These are phyloP conservation scores for Myotis yumanensis DNA, from an alignment of 2,113 vertebrate genomes.

Conservation along the genomic window DNA sequence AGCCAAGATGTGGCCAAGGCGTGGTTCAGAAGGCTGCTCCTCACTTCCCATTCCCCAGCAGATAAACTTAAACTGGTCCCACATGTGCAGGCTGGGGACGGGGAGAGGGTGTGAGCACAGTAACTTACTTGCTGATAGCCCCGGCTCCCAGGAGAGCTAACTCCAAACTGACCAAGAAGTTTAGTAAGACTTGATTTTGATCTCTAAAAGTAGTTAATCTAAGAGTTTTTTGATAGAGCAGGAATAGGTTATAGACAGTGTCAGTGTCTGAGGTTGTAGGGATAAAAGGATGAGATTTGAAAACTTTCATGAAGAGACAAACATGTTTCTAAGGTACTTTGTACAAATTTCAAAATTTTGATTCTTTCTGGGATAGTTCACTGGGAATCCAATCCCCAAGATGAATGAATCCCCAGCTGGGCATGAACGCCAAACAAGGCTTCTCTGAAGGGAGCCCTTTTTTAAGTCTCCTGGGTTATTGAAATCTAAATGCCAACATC, in stretches of 20 bases:
- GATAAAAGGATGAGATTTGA: background rate
- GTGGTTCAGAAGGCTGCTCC: background rate
- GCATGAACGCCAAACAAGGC: background rate
- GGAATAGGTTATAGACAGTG: background rate
- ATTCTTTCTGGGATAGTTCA: background rate
- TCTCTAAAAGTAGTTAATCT: background rate
- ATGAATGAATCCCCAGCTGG: background rate
- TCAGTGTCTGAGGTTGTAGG: background rate
- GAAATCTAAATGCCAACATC: background rate
- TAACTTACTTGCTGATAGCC: background rate
- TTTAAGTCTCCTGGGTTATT: background rate
- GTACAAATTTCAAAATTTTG: background rate
- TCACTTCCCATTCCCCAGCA: background rate
- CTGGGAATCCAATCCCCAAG: background rate
- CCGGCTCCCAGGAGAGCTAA: background rate
- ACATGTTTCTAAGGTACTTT: background rate
- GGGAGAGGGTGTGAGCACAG: accelerated
- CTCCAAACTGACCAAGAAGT: background rate
- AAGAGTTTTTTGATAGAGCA: background rate
- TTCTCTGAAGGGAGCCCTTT: background rate
- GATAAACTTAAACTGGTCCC: background rate
- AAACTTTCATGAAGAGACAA: background rate
- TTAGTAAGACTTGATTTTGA: background rate
- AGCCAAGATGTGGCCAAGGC: background rate
- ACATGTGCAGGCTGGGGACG: background rate